phyloP scores from a whole-genome alignment of 2,797 vertebrate genomes.

The Pangasius krempfi region DNA sequence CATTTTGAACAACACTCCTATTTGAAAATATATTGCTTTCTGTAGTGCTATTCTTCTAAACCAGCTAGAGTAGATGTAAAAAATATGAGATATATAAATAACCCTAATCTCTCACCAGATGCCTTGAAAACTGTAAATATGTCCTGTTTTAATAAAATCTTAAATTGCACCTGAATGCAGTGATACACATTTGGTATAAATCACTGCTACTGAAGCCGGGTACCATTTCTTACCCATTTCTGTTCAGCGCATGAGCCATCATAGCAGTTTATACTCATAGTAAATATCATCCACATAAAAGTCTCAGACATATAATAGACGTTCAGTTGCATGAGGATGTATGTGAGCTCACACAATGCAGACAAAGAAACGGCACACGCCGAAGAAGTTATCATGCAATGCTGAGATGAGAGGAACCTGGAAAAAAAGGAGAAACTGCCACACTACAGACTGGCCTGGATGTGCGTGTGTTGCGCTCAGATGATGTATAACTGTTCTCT shows the following conservation, averaged over 20 bases:
- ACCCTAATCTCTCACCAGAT: constrained; percentile 1
- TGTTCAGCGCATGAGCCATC: not conserved
- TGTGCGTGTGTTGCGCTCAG: constrained; percentile 31
- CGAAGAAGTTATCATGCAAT: not conserved
- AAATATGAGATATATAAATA: constrained; percentile 2
- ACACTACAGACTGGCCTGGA: constrained; percentile 7
- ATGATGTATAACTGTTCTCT: constrained; percentile 29
- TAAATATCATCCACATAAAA: constrained; percentile 18
- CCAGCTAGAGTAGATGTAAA: not conserved
- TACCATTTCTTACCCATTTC: not conserved
- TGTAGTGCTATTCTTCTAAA: not conserved
- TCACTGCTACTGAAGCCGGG: not conserved
- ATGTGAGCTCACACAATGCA: not conserved
- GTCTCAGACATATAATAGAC: not conserved
- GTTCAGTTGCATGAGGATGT: not conserved
- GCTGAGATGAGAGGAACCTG: not conserved
- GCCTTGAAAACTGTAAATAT: constrained; percentile 19
- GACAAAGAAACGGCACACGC: not conserved
- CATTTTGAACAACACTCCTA: not conserved
- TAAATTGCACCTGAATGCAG: constrained; percentile 17
- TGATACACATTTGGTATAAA: constrained; percentile 4
- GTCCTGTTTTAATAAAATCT: constrained; percentile 20
- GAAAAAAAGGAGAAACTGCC: not conserved
- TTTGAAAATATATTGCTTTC: not conserved
- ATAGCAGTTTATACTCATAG: constrained; percentile 10